Evolutionary conservation across 2,113 vertebrate species (phyloP), one percentile per base, ranked within the genome.

Genomic region (Chamaea fasciata): DNA sequence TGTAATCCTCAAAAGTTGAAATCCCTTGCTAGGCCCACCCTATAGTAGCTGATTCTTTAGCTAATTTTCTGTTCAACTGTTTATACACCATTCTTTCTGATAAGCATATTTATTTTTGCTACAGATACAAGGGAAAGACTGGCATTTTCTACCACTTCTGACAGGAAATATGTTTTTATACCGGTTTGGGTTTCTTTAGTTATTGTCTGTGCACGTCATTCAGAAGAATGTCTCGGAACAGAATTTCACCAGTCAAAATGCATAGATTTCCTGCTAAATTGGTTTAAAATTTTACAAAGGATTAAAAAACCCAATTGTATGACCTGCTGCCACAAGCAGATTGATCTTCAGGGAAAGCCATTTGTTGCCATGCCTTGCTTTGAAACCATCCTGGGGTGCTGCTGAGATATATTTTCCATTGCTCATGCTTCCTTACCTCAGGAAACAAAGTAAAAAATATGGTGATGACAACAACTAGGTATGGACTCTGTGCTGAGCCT

Each of bases 401-500:
- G 23, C 56, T 83, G 41, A 27, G 15, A 60, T 73, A 31, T 33
- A 44, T 46, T 87, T 95, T 87, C 49, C 52, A 64, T 24, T 37
- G 28, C 16, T 78, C 7, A 6, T 28, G 23, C 33, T 83, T 56
- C 30, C 17, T 47, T 33, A 60, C n/a, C 27, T 55, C 59, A 50
- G 42, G 35, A 87, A 84, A 89, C 39, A 49, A 87, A 26, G 15
- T 59, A 41, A 75, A 65, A 86, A 89, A 18, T 4, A 15, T 17
- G 17, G 5, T 1, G 4, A 31, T 47, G 19, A 42, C 21, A 55
- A 64, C 21, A 80, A 31, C 7, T 30, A 92, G 41, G 31, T 64
- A 39, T 0, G 0, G 19, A 49, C 11, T 31, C 13, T 3, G 2
- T 65, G 15, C 18, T 16, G 39, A 90, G 17, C 18, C 11, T 82